Base-by-base conservation (phyloP, 2,113 vertebrate species). In the Oxyruncus cristatus region DNA sequence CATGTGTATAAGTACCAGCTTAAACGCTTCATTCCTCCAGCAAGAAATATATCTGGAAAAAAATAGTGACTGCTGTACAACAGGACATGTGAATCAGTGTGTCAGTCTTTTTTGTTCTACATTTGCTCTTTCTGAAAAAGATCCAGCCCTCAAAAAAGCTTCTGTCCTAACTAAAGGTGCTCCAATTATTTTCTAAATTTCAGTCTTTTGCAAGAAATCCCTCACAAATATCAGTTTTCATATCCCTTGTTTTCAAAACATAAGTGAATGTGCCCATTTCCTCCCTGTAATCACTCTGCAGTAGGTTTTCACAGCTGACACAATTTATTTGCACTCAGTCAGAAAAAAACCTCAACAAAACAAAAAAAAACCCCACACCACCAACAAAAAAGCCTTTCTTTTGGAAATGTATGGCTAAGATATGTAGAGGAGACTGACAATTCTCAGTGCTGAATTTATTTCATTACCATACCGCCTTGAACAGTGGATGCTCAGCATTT, bases 251-350 rank as follows among this genome's bases (percentile, higher is more conserved):
- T 82, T 20, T 63, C 32, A 35, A 71, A 86, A 41, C 8, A 8
- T 59, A 62, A 73, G 9, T 56, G 23, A 74, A 49, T 32, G 2
- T 46, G 41, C 65, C 39, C 3, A 35, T 89, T 89, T 78, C 35
- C 21, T 72, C 11, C 26, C 84, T n/a, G 20, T 56, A 83, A 62
- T 80, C 24, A 50, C 33, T 44, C 16, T 47, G 6, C 27, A 66
- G 49, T 33, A 8, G 24, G 13, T 79, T 97, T 95, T 85, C 88
- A 76, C 53, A 88, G 58, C 35, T 80, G 66, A 47, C 23, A 47
- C 0, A 6, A 66, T 62, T 89, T 92, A 75, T 70, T 85, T 73
- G 10, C 41, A 32, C 19, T 75, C 32, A 42, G 47, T 46, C 24
- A 52, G 22, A 27, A 74, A 88, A 66, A 44, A 44, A 49, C 7